These are phyloP conservation scores for Eunapius fragilis DNA, from an alignment of 37 sponge, comb jelly and placozoan genomes.

Conservation along the genomic window DNA sequence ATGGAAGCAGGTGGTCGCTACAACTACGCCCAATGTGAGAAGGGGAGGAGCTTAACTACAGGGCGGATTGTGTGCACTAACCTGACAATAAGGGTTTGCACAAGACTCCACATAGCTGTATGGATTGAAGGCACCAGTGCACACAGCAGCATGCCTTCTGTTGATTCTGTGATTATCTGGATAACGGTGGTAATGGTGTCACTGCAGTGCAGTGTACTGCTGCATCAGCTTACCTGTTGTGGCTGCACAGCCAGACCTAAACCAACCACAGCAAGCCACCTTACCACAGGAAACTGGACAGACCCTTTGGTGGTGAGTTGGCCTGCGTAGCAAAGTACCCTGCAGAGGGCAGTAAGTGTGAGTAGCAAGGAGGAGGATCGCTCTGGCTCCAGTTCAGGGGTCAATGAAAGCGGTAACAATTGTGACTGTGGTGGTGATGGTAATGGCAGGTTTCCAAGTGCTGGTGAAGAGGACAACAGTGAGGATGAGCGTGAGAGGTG, in stretches of 20 bases:
- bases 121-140: slow-evolving; percentile 19
- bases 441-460: background rate
- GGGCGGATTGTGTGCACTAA: background rate
- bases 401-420: background rate
- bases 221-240: slow-evolving; percentile 19
- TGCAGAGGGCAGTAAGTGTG: background rate
- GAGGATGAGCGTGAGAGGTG: background rate
- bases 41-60: background rate
- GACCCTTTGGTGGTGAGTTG: slow-evolving; percentile 5
- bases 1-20: slow-evolving; percentile 30
- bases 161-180: slow-evolving; percentile 7
- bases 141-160: background rate
- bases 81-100: slow-evolving; percentile 3
- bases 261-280: slow-evolving; percentile 3
- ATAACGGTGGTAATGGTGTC: too few relatives aligned
- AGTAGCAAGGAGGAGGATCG: slow-evolving; percentile 9
- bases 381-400: slow-evolving; percentile 21
- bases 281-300: slow-evolving; percentile 19
- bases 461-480: background rate
- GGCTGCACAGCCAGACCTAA: slow-evolving; percentile 5
- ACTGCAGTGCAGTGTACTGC: background rate
- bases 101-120: slow-evolving; percentile 12
- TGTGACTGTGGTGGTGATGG: background rate
- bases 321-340: slow-evolving; percentile 11
- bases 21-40: background rate